Conservation (phyloP, 2,113 vertebrate species). For the Sturnus vulgaris region DNA sequence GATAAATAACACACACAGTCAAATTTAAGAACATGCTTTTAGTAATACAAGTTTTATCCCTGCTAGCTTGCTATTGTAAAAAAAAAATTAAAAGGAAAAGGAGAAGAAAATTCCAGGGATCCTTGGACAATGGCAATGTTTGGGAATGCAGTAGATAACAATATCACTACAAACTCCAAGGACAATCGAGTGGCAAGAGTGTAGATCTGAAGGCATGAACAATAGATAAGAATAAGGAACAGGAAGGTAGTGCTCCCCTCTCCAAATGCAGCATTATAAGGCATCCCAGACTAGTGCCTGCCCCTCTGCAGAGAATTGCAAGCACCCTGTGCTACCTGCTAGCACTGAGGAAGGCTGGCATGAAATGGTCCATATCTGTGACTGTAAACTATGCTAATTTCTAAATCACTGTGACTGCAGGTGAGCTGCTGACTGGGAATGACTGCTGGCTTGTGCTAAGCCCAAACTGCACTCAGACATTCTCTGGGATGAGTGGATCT, state of each 20-base stretch:
- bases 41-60: background rate
- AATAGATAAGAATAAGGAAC: background rate
- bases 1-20: background rate
- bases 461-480: background rate
- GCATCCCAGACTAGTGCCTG: background rate
- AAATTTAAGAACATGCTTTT: background rate
- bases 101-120: background rate
- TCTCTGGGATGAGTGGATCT: background rate
- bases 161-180: background rate
- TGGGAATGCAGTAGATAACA: background rate
- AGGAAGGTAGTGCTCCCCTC: background rate
- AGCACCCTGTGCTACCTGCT: background rate
- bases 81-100: background rate
- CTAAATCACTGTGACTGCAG: background rate
- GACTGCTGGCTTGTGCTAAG: background rate
- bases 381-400: background rate
- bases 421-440: background rate
- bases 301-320: background rate
- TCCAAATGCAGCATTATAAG: background rate
- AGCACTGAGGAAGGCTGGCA: background rate
- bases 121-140: background rate
- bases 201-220: background rate
- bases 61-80: background rate
- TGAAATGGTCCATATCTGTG: background rate
- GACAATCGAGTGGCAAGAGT: rapidly evolving